Base-by-base conservation (phyloP, 1,140 invertebrate species). In the Idris sp. region DNA sequence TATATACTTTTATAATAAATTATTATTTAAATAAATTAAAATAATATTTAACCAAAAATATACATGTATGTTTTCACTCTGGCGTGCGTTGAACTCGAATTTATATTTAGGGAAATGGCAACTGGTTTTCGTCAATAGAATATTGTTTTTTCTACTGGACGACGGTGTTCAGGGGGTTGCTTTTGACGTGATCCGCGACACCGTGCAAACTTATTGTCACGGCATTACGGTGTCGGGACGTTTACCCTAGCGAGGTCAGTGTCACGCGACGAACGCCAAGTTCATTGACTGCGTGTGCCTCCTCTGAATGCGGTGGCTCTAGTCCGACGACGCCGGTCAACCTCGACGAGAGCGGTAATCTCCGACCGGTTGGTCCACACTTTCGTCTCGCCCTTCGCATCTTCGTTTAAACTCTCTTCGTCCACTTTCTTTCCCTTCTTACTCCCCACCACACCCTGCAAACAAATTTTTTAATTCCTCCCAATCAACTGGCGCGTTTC, bases 291-390 rank as follows among this genome's bases (percentile, higher is more conserved):
- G 72, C 72, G 46, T 48, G 36, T 61, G 48, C 62, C 72, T 56
- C 56, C 35, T 59, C 65, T 54, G 54, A 61, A 61, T 54, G 56
- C 15, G 40, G 43, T 71, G 54, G 56, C 65, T 67, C 64, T 62
- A 68, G 62, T 61, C 43, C 49, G 59, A 30, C 62, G 61, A 51
- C 35, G 53, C 51, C 38, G 61, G 43, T n/a, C 54, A 62, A 56
- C 54, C 51, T 56, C 54, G 71, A 14, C 46, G 38, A 51, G 59
- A 65, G 62, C 62, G 38, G 54, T 68, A 68, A 74, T 74, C 62
- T 75, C 51, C 56, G 76, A 75, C 72, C 76, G 76, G 76, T 78
- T 78, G 68, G 53, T 78, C 72, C 73, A 73, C 68, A 68, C 62
- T 78, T 75, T 69, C 69, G 73, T 75, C 73, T 69, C 58, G 65